Conservation (phyloP, 1,140 invertebrate genomes). For the Sesamia nonagrioides region DNA sequence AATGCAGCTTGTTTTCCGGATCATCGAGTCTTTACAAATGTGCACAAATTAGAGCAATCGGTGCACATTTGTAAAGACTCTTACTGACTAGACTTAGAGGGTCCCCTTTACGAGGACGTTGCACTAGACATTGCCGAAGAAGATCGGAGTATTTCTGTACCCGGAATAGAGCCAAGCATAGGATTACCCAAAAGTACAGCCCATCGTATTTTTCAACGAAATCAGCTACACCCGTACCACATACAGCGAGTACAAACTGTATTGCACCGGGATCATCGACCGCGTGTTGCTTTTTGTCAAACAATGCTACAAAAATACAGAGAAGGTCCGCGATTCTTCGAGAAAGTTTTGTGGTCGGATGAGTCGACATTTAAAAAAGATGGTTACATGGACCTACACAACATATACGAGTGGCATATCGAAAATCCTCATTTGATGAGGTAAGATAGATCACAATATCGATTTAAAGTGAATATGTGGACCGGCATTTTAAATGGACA, state of each 20-base stretch:
- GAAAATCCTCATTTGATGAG: constrained; percentile 1
- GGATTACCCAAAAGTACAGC: constrained; percentile 56
- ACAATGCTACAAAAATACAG: background rate
- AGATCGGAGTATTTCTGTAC: constrained; percentile 51
- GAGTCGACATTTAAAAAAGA: background rate
- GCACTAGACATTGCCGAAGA: background rate
- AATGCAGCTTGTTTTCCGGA: constrained; percentile 48
- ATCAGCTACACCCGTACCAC: constrained; percentile 51
- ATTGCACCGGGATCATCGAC: constrained; percentile 47
- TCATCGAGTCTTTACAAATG: background rate
- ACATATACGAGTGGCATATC: too few species aligned
- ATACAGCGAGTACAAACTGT: constrained; percentile 57
- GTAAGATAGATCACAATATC: constrained; percentile 13
- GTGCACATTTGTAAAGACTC: too few species aligned
- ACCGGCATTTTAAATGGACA: constrained; percentile 45
- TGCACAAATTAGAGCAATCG: too few species aligned
- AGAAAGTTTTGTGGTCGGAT: background rate
- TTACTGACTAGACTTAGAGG: too few species aligned
- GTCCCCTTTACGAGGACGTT: too few species aligned
- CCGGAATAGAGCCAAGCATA: constrained; percentile 53
- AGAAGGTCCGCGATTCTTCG: background rate
- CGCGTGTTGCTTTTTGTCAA: constrained; percentile 25
- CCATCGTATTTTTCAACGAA: constrained; percentile 57
- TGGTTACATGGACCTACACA: too few species aligned
- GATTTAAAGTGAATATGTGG: constrained; percentile 30